These are phyloP conservation scores for Brachionus calyciflorus DNA, from an alignment of 1,140 invertebrate genomes.

Conservation along the genomic window DNA sequence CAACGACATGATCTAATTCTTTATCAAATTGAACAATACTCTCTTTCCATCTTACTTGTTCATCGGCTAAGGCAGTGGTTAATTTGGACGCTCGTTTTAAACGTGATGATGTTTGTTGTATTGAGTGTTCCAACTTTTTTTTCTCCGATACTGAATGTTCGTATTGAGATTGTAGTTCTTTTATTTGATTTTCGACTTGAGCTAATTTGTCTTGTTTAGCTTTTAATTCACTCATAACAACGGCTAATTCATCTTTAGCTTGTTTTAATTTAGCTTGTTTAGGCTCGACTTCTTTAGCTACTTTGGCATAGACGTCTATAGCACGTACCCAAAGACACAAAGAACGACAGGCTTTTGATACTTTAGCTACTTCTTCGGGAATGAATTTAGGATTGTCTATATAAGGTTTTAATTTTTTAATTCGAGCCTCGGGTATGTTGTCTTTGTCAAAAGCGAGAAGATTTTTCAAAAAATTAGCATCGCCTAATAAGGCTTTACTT, in stretches of 20 bases:
- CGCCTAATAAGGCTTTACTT: constrained; percentile 58
- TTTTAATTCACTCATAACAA: constrained; percentile 56
- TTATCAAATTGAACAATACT: constrained; percentile 65
- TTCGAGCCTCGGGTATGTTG: constrained; percentile 72
- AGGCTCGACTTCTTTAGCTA: constrained; percentile 62
- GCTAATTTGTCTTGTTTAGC: constrained; percentile 60
- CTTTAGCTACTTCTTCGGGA: constrained; percentile 62
- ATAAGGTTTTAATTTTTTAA: constrained; percentile 72
- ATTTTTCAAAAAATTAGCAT: constrained; percentile 59
- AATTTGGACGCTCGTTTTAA: constrained; percentile 75
- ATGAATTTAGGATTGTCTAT: constrained; percentile 63
- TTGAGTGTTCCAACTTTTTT: constrained; percentile 65
- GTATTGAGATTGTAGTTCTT: constrained; percentile 60
- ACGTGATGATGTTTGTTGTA: constrained; percentile 72
- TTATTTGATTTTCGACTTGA: constrained; percentile 60
- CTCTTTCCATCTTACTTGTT: constrained; percentile 76
- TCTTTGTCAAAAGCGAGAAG: constrained; percentile 68
- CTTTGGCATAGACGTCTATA: constrained; percentile 58
- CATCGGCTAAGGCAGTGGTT: constrained; percentile 77
- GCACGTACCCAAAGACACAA: constrained; percentile 62
- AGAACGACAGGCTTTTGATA: constrained; percentile 58
- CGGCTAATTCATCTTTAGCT: constrained; percentile 58
- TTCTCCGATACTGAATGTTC: constrained; percentile 65
- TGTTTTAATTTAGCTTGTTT: constrained; percentile 73
- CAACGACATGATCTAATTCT: constrained; percentile 58